These are phyloP conservation scores for Dilophus febrilis DNA, from an alignment of 2,888 invertebrate genomes.

Conservation along the genomic window DNA sequence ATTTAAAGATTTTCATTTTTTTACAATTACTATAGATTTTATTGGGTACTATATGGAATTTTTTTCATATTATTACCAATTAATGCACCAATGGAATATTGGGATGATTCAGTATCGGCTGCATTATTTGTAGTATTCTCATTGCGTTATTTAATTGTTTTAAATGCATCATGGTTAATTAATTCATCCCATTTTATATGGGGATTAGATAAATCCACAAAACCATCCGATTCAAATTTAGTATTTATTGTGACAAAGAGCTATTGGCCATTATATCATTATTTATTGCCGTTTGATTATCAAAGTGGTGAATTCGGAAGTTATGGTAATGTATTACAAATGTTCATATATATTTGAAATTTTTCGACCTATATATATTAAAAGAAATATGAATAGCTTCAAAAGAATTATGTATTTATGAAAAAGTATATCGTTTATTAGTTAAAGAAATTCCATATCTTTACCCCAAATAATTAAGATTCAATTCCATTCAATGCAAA, in stretches of 20 bases:
- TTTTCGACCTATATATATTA: no score
- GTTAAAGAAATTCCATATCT: no score
- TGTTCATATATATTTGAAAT: no score
- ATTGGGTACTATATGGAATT: conserved; percentile 46
- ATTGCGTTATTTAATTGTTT: conserved; percentile 44
- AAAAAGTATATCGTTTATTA: no score
- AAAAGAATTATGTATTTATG: no score
- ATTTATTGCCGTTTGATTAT: conserved; percentile 60
- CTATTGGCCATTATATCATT: conserved; percentile 70
- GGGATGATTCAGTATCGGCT: conserved; percentile 47
- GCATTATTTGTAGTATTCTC: conserved; percentile 50
- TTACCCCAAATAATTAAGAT: no score
- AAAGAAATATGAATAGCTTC: no score
- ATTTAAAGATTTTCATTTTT: not conserved
- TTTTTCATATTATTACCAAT: conserved; percentile 50
- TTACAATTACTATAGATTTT: conserved; percentile 36
- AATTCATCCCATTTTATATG: conserved; percentile 57
- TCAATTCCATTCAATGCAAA: no score
- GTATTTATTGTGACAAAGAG: conserved; percentile 58
- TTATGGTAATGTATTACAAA: conserved; percentile 42
- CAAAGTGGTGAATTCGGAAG: conserved; percentile 66
- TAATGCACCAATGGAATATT: conserved; percentile 63
- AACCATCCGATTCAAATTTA: conserved; percentile 49
- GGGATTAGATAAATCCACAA: conserved; percentile 57
- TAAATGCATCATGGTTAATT: conserved; percentile 52